Base-by-base conservation (phyloP, 1,140 invertebrate genomes). In the Scaptomyza pallida region DNA sequence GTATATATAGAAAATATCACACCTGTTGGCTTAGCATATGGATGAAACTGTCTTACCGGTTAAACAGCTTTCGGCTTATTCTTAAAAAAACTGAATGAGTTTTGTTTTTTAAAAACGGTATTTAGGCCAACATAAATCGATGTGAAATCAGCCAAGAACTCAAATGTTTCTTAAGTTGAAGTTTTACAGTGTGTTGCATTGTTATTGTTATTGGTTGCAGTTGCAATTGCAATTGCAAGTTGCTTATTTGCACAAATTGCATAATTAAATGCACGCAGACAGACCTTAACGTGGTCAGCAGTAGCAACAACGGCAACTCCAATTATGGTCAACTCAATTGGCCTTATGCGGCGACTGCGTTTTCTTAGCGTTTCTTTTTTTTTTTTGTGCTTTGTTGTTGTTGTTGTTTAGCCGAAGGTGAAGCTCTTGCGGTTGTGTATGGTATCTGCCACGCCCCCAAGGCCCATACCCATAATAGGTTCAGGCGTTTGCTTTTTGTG, bases 201-300 rank as follows among this genome's bases (percentile, higher is more conserved):
- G 15, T 35, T 2, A 30, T 52, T 50, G 41, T 17, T 16, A 8
- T 51, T 57, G n/a, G 26, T 43, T 62, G 47, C 23, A 44, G n/a
- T 72, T 52, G 48, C 35, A 17, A 9, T 51, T 47, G 40, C 21
- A 13, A 37, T 73, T 55, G 55, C 23, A 35, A n/a, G 41, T 73
- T 55, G 55, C 23, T 68, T 81, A 77, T 88, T 88, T 86, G 81
- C 82, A 82, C 74, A 86, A 86, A 86, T 82, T 86, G 82, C 82
- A 88, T 88, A 86, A 86, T 86, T 86, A 86, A 86, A 88, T 78
- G 82, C 82, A 88, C 82, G 82, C 82, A 86, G 82, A 86, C 82
- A 86, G 82, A 86, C 82, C 82, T 86, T 70, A 75, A 71, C 71
- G 48, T 70, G 60, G 64, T 60, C 55, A 69, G 40, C 43, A 72